A percentile compares a stretch with the other conserved stretches of the same genome.
phyloP scores from a whole-genome alignment of 2,113 vertebrate genomes.

The Melanotaenia duboulayi region DNA sequence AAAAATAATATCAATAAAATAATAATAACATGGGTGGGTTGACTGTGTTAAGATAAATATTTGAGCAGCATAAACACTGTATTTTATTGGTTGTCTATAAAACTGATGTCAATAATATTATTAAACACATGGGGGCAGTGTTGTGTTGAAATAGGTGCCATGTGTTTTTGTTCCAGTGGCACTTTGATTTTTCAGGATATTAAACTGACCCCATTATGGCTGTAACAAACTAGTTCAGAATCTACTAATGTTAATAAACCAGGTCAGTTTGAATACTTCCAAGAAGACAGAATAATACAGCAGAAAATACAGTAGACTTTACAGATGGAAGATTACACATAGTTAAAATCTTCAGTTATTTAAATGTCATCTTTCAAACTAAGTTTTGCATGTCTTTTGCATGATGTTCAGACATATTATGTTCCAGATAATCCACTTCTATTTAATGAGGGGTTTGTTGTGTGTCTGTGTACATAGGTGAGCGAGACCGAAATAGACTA shows the following conservation, averaged over 20 bases:
- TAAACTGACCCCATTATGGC: not conserved
- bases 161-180: not conserved
- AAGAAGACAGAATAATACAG: not conserved
- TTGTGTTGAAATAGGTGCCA: constrained; percentile 7
- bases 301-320: not conserved
- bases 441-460: not conserved
- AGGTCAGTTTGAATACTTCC: not conserved
- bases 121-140: constrained; percentile 68
- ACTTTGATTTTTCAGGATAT: not conserved
- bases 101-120: not conserved
- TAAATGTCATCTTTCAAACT: constrained; percentile 1
- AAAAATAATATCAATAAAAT: not conserved
- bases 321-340: not conserved
- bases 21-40: not conserved
- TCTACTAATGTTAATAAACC: not conserved
- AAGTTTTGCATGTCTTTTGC: constrained; percentile 56
- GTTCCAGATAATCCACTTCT: constrained; percentile 4
- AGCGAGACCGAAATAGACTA: not conserved
- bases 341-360: not conserved
- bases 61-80: not conserved
- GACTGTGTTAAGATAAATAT: not conserved
- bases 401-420: constrained; percentile 33
- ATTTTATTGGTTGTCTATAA: not conserved
- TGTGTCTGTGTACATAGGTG: not conserved
- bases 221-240: not conserved